Conservation (phyloP, 2,888 invertebrate species). For the Branchellion lobata region DNA sequence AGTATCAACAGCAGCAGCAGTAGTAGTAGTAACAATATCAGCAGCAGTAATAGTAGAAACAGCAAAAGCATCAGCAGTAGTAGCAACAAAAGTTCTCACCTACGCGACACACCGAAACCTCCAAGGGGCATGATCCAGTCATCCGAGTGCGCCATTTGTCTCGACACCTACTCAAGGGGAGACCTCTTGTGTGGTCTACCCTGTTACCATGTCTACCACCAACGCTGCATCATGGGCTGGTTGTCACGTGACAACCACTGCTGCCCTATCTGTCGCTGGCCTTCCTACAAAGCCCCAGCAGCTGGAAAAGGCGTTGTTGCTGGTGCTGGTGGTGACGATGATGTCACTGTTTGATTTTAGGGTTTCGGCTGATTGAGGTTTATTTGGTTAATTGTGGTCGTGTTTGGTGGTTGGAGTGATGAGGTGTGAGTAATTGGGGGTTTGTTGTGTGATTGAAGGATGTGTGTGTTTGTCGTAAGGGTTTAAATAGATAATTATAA, state of each 20-base stretch:
- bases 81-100: too few species aligned
- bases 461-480: too few species aligned
- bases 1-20: background rate
- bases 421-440: background rate
- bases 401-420: background rate
- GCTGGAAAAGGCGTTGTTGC: slow-evolving; percentile 52
- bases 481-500: too few species aligned
- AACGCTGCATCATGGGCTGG: slow-evolving; percentile 65
- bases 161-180: slow-evolving; percentile 62
- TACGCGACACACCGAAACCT: slow-evolving; percentile 38
- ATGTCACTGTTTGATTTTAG: background rate
- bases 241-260: slow-evolving; percentile 65
- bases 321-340: background rate
- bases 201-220: slow-evolving; percentile 66
- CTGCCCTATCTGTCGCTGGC: slow-evolving; percentile 67
- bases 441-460: background rate
- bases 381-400: background rate
- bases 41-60: too few species aligned
- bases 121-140: slow-evolving; percentile 60
- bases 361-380: background rate
- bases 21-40: too few species aligned
- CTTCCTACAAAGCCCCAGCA: slow-evolving; percentile 63
- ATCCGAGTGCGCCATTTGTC: slow-evolving; percentile 65
- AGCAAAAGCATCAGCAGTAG: too few species aligned
- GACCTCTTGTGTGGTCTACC: slow-evolving; percentile 64